Evolutionary conservation across 2,888 invertebrate genomes (phyloP), one percentile per base, ranked within the genome.

Genomic region (Epinotia brunnichana): DNA sequence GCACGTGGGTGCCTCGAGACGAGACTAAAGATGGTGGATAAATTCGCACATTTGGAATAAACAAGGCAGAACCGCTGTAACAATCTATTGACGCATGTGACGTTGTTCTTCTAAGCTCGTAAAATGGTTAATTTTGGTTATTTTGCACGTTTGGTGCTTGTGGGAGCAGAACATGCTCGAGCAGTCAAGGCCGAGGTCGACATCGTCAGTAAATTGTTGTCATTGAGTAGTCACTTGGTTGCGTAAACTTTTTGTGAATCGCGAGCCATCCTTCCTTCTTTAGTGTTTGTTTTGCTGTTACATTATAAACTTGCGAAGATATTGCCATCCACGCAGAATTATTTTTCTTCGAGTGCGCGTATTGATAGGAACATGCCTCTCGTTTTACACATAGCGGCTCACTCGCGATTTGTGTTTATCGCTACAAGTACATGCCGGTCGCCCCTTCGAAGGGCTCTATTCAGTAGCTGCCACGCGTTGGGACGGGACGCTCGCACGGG

Each of bases 181-280:
- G 77, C 83, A 82, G 79, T 86, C 90, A 91, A 91, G 91, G 90
- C 89, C 89, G 87, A 90, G 91, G 91, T 82, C 83, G 81, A 56
- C 76, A 76, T 81, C 83, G 80, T 53, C 76, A 77, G 83, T 86
- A 84, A 87, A 87, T 89, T 85, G 85, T 83, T 85, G 86, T 85
- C 85, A 82, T 84, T 82, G 82, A 77, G 79, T 78, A 80, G 75
- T 79, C 77, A 76, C 79, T 80, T 69, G 62, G 79, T 89, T 88
- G 87, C 87, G 87, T 84, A 90, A 89, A 85, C 51, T 73, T 69
- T 73, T 73, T 73, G 41, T 73, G 69, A 73, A 73, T 69, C 69
- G 62, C 10, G 63, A 41, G 13, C 56, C 68, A 59, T 69, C 68
- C 57, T 73, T 73, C 68, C 68, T 53, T 57, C 48, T 69, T 53